Base-by-base conservation (phyloP, 2,797 vertebrate species). In the Acridotheres tristis region DNA sequence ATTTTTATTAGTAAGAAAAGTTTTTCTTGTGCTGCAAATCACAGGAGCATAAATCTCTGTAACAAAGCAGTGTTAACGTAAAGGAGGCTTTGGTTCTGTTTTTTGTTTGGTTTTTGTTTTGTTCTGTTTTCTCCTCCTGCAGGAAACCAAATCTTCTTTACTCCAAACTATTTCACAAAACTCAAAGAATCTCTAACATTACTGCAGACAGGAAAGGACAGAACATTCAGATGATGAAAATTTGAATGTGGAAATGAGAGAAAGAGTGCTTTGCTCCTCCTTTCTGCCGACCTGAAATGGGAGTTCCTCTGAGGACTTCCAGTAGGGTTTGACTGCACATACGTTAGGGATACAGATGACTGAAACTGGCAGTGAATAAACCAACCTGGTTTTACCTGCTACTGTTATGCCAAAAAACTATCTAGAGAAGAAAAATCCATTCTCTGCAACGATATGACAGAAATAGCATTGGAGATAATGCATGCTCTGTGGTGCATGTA, bases 1-100 rank as follows among this genome's bases (percentile, higher is more conserved):
- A 96, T 86, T 95, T 94, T 88, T 93, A 58, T 73, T 88, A 82
- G 45, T 40, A 84, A 90, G 63, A 86, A 29, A 86, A 90, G 77
- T 47, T 87, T 87, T 84, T 87, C 63, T 84, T 40, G 59, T 59
- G 57, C 71, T 87, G 45, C 67, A 93, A 85, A 81, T 90, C 87
- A 93, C 80, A 71, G 74, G 59, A 76, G 27, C 4, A 2, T 74
- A 93, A 93, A 90, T 88, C 94, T 90, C 67, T 82, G 83, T 91
- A 58, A 91, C 38, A 93, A 87, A 85, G 62, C 51, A 53, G 38
- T 21, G n/a, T 80, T 92, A 90, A 90, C 69, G 40, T 55, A 55
- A 62, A 66, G 59, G 32, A 91, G 67, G 71, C 48, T 77, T 90
- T 61, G 36, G 26, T 85, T 94, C 81, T 16, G 1, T 82, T 93